Conservation (phyloP, 2,888 invertebrate genomes). For the Penaeus monodon region DNA sequence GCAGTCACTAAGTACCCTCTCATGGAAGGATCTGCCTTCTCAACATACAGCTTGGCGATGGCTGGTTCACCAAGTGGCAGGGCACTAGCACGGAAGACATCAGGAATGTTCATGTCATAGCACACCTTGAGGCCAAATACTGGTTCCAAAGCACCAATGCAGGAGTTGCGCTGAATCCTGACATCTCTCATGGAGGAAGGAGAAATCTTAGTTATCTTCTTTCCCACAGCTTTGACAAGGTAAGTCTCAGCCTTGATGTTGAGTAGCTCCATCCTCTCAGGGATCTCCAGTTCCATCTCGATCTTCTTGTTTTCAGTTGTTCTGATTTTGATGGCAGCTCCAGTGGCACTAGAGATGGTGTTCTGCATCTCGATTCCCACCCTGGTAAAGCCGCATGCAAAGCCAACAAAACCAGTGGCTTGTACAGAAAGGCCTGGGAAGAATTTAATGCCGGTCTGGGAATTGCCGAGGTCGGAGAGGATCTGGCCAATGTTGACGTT, state of each 20-base stretch:
- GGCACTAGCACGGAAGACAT: constrained; percentile 35
- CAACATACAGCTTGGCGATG: constrained; percentile 12
- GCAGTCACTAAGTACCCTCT: constrained; percentile 30
- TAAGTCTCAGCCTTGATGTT: constrained; percentile 34
- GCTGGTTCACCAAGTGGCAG: constrained; percentile 33
- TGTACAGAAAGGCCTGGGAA: constrained; percentile 36
- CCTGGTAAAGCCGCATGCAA: constrained; percentile 7
- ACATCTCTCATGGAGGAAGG: constrained; percentile 39
- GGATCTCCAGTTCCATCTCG: constrained; percentile 29
- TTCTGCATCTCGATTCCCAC: constrained; percentile 34
- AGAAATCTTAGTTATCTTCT: constrained; percentile 6
- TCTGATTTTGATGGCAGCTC: constrained; percentile 15
- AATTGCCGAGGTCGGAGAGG: constrained; percentile 12
- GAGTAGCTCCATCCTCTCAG: constrained; percentile 42
- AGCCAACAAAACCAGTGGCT: constrained; percentile 41
- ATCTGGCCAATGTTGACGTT: constrained; percentile 18
- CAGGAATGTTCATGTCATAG: constrained; percentile 37
- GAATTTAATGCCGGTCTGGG: not conserved
- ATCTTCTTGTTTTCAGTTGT: constrained; percentile 1
- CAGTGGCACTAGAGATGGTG: constrained; percentile 25
- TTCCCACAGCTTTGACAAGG: constrained; percentile 30
- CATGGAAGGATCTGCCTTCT: constrained; percentile 35
- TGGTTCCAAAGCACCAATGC: constrained; percentile 26
- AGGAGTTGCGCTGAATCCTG: constrained; percentile 6
- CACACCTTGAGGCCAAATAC: constrained; percentile 44